phyloP scores from a whole-genome alignment of 53 echinoderm and acorn worm genomes.

The Glandiceps talaboti region DNA sequence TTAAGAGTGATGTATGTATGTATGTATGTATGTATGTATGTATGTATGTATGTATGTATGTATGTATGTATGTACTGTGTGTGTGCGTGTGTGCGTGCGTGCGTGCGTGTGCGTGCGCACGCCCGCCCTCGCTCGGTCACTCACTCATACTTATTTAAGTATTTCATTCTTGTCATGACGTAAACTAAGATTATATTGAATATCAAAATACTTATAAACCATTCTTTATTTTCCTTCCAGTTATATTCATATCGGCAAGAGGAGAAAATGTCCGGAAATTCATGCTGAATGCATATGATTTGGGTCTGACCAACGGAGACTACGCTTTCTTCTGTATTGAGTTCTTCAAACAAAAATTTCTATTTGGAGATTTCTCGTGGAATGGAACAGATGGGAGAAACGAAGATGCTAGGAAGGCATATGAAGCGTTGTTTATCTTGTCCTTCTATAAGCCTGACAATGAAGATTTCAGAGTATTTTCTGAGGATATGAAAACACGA shows the following conservation, averaged over 20 bases:
- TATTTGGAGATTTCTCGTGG: neutral
- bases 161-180: too few relatives aligned
- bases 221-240: neutral
- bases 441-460: neutral
- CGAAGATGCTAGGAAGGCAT: neutral
- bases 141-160: too few relatives aligned
- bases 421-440: neutral
- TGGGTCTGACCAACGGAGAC: neutral
- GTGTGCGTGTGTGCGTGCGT: neutral
- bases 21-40: slow-evolving; percentile 29
- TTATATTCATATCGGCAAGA: neutral
- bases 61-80: slow-evolving; percentile 12
- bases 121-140: too few relatives aligned
- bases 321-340: neutral
- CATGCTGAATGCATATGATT: neutral
- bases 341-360: neutral
- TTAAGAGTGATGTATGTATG: slow-evolving; percentile 27
- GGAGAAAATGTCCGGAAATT: neutral
- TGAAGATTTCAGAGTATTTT: neutral
- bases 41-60: slow-evolving; percentile 25
- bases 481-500: neutral
- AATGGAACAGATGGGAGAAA: neutral
- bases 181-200: too few relatives aligned
- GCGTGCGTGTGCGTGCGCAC: slow-evolving; percentile 9
- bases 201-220: too few relatives aligned